A percentile compares a stretch with the other conserved stretches of the same genome.
Conservation (phyloP, 37 sponge, comb jelly and placozoan species). For the Hormiphora californensis region DNA sequence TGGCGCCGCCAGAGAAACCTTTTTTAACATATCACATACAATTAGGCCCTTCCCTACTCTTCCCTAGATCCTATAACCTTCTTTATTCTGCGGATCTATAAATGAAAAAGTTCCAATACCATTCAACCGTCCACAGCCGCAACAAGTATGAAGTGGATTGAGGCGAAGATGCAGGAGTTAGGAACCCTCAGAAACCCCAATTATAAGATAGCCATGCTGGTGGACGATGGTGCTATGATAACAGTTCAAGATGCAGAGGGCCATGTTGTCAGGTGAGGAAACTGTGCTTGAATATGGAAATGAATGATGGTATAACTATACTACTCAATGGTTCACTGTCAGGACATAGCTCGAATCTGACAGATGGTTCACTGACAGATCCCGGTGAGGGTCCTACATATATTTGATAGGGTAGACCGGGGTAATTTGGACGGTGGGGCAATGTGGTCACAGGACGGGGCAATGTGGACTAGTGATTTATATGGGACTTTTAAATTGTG, state of each 20-base stretch:
- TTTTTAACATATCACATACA: too few relatives aligned
- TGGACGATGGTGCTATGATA: slow-evolving; percentile 55
- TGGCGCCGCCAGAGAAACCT: too few relatives aligned
- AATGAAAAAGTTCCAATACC: background rate
- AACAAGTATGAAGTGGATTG: slow-evolving; percentile 60
- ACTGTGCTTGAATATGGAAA: too few relatives aligned
- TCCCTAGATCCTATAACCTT: too few relatives aligned
- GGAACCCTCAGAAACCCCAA: slow-evolving; percentile 20
- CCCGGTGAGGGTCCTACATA: background rate
- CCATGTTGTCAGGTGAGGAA: slow-evolving; percentile 23
- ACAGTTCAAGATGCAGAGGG: slow-evolving; percentile 46
- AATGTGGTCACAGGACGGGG: too few relatives aligned
- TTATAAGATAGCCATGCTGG: slow-evolving; percentile 54
- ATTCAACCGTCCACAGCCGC: slow-evolving; percentile 44
- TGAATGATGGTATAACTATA: too few relatives aligned
- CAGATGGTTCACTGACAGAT: background rate
- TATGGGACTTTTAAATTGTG: too few relatives aligned
- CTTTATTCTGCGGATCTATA: too few relatives aligned
- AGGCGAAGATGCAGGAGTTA: slow-evolving; percentile 56
- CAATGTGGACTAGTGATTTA: too few relatives aligned
- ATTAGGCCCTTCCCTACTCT: too few relatives aligned
- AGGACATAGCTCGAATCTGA: background rate
- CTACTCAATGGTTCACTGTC: too few relatives aligned
- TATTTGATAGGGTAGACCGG: background rate
- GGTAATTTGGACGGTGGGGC: too few relatives aligned